Base-by-base conservation (phyloP, 2,888 invertebrate species). In the Baronia brevicornis region DNA sequence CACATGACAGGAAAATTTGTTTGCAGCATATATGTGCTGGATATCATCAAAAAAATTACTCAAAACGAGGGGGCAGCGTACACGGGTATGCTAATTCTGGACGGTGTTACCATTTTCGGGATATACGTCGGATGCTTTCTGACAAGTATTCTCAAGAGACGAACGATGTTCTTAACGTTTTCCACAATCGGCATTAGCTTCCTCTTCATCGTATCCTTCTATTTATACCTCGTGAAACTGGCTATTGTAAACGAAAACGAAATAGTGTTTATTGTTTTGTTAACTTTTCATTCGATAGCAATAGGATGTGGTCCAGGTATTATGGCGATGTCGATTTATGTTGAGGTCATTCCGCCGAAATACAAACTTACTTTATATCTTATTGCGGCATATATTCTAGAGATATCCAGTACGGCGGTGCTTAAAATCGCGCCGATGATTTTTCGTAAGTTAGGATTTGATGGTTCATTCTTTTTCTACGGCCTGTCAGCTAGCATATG, bases 1-100 rank as follows among this genome's bases (percentile, higher is more conserved):
- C 52, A 62, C 27, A 64, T 68, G 32, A 63, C 68, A 2, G 70
- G 68, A 0, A 68, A 68, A 44, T 33, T 64, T 7, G 53, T 62
- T 0, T 60, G 53, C 28, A 60, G 56, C 15, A 57, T 68, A 39
- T 73, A 67, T 30, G 60, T 66, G 2, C 47, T 73, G 20, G 65
- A 66, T 38, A 48, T 73, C 20, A 56, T 69, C 8, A 55, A 42
- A 7, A 44, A 58, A 40, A 66, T 73, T 13, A 67, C 69, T 1
- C 38, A 43, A 3, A 60, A 54, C 11, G 65, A 71, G 36, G 39
- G 44, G 1, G 53, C 61, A 1, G 66, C 69, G 0, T 71, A 66
- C 8, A 59, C 47, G 2, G 66, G 60, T 3, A 73, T 73, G 73
- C 46, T 74, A 5, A 57, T 73, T 27, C 47, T 73, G 28, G 73